These are phyloP conservation scores for Columba livia DNA, from an alignment of 2,113 vertebrate genomes.

Conservation along the genomic window DNA sequence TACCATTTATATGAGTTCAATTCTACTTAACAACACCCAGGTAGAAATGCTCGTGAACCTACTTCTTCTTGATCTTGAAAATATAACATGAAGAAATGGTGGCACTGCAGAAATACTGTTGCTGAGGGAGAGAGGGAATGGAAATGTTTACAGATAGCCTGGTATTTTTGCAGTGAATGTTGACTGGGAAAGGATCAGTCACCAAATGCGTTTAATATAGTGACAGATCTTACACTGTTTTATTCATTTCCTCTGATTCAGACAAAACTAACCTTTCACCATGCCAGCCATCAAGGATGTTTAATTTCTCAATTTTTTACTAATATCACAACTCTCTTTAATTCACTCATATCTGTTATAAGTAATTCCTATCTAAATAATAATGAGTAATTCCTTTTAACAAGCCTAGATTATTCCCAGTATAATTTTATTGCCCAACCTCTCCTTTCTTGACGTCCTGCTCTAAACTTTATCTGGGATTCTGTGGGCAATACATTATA, in stretches of 20 bases:
- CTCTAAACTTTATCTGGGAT: neutral
- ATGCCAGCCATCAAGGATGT: constrained; percentile 27
- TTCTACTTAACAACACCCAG: neutral
- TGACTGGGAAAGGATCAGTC: neutral
- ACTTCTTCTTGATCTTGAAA: neutral
- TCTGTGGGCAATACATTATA: neutral
- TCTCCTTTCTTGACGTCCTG: neutral
- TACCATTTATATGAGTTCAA: neutral
- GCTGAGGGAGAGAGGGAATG: neutral
- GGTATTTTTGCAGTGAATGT: neutral
- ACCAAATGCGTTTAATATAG: neutral
- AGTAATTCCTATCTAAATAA: constrained; percentile 53
- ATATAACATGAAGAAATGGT: neutral
- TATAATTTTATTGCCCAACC: constrained; percentile 24
- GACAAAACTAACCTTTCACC: constrained; percentile 37
- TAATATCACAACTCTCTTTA: neutral
- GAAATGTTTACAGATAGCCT: neutral
- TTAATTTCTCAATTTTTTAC: neutral
- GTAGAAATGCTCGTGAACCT: neutral
- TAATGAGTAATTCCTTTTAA: constrained; percentile 26
- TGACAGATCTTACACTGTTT: neutral
- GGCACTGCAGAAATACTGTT: neutral
- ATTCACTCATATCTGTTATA: constrained; percentile 38
- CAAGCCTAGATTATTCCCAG: neutral
- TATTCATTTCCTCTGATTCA: constrained; percentile 30